Base-by-base conservation (phyloP, 1,140 invertebrate genomes). In the Mylabris phalerata region DNA sequence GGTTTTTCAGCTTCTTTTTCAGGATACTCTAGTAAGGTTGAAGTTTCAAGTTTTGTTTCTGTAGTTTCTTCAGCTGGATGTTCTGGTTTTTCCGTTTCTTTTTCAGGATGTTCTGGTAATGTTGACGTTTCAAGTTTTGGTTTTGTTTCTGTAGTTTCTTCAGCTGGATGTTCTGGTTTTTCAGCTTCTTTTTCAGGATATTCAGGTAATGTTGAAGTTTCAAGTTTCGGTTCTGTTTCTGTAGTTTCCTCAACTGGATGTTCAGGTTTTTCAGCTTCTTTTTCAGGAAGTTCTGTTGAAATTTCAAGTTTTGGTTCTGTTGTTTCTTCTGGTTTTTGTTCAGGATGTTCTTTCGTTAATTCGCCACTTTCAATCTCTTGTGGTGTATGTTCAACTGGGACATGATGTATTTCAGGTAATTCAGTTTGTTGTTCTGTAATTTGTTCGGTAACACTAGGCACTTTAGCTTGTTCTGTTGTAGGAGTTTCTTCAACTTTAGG, bases 401-500 rank as follows among this genome's bases (percentile, higher is more conserved):
- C 60, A 46, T 54, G 24, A 9, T 54, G 48, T 57, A 52, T 50
- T 40, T 61, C 55, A 10, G 51, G 26, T 25, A 58, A 40, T 49
- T 57, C 62, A 49, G 68, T 50, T 50, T 62, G 52, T 48, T 66
- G 60, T 67, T 71, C 64, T 63, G n/a, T 3, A 13, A 13, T 0
- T 25, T 57, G 45, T 54, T 56, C 51, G 24, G 52, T 27, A 43
- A 47, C 50, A 52, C 25, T 52, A 5, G 38, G 6, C 26, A 11
- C 55, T 26, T 48, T 49, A 42, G 40, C 24, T 44, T 45, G n/a
- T 50, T 54, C 13, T 24, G n/a, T 41, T 32, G 32, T 32, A 56
- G 32, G n/a, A 27, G 26, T 25, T 24, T 56, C 26, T 45, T 19
- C 19, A 19, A 50, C 59, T 13, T 46, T 57, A 57, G 54, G 10